Base-by-base conservation (phyloP, 1,140 invertebrate genomes). In the Brachionus calyciflorus region DNA sequence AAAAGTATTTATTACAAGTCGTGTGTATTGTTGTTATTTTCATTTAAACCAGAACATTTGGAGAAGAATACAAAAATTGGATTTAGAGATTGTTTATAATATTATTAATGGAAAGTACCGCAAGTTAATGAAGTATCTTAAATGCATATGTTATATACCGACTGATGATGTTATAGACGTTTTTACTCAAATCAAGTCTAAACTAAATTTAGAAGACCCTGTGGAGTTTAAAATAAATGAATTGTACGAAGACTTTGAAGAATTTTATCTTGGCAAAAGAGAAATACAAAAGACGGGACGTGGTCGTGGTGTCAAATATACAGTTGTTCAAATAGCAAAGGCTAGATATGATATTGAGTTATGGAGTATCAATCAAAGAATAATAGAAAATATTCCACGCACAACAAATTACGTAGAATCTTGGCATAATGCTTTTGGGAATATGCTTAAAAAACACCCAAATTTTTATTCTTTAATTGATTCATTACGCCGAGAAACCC, bases 1-100 rank as follows among this genome's bases (percentile, higher is more conserved):
- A 44, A 28, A 21, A 24, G 26, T 70, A 1, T 70, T 48, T 70
- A 7, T 12, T 19, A 9, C n/a, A 24, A 33, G 2, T 33, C 24
- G 14, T 17, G 44, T 70, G 17, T 51, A 48, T 33, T 19, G 44
- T 30, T 49, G 65, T 33, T 70, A 30, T 49, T 70, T 70, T 51
- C 44, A 70, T 46, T 49, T 70, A 30, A 70, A 70, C 19, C 65
- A 70, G 37, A 49, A 46, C 30, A 70, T 51, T 30, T 70, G 44
- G 65, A 46, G 28, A 70, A 44, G 19, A 44, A 30, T 51, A 49
- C 41, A 70, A 46, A 49, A 51, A 70, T 7, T 49, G n/a, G 24
- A 51, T 30, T n/a, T 70, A 9, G 41, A 49, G n/a, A 37, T n/a
- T 33, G 41, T 26, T 17, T 70, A 48, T 17, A 57, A 33, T 30